These are phyloP conservation scores for Vicugna pacos DNA, from an alignment of 2,113 vertebrate species.

Conservation along the genomic window DNA sequence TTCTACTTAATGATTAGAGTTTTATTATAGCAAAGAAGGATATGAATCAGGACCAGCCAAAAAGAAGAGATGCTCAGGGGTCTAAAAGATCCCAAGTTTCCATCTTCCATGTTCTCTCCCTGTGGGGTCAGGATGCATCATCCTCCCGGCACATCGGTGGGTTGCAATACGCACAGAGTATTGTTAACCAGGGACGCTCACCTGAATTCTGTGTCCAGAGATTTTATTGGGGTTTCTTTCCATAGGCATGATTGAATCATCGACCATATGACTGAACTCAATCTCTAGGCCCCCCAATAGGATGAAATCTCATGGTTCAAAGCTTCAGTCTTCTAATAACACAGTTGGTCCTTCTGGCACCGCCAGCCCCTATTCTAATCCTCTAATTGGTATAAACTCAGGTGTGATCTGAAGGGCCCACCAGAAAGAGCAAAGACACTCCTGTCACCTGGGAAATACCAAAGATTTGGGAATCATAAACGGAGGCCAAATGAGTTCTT, in stretches of 20 bases:
- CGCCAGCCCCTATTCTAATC: not conserved
- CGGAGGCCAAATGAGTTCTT: not conserved
- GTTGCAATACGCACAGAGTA: too few relatives aligned
- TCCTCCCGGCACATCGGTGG: fast-evolving
- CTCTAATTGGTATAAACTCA: not conserved
- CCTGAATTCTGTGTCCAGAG: not conserved
- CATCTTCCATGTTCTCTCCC: not conserved
- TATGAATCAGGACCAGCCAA: not conserved
- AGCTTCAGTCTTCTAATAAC: not conserved
- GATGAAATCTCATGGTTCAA: not conserved
- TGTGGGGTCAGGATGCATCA: too few relatives aligned
- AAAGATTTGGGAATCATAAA: not conserved
- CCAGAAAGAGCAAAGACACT: not conserved
- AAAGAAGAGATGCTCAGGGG: not conserved
- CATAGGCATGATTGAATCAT: not conserved
- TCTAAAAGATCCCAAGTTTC: not conserved
- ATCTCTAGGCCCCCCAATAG: not conserved
- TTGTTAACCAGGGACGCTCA: too few relatives aligned
- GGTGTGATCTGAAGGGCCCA: not conserved
- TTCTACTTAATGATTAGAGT: not conserved
- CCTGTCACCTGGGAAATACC: not conserved
- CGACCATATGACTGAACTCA: not conserved
- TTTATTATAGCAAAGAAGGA: not conserved
- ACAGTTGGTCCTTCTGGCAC: not conserved
- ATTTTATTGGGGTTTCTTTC: not conserved